These are phyloP conservation scores for Hermaeophaga mercurialis DNA, from an alignment of 2,888 invertebrate genomes.

Conservation along the genomic window DNA sequence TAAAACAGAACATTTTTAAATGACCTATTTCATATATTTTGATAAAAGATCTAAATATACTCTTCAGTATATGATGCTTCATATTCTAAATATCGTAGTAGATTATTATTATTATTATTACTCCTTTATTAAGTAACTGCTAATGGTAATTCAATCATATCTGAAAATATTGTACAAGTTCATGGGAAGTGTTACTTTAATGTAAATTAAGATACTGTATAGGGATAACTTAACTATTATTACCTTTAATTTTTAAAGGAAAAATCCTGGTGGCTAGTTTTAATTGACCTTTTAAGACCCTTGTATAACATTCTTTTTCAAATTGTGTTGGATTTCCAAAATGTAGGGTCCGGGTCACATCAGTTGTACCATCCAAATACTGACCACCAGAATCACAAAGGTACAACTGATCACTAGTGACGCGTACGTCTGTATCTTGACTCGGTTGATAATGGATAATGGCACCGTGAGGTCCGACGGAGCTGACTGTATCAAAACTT, in stretches of 20 bases:
- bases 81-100: too few relatives aligned
- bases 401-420: slow-evolving; percentile 78
- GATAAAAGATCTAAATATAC: too few relatives aligned
- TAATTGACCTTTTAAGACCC: slow-evolving; percentile 90
- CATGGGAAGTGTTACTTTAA: too few relatives aligned
- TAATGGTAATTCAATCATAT: too few relatives aligned
- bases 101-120: too few relatives aligned
- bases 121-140: too few relatives aligned
- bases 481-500: slow-evolving; percentile 93
- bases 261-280: slow-evolving; percentile 74
- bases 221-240: not conserved
- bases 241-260: slow-evolving; percentile 75
- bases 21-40: too few relatives aligned
- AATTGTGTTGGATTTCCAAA: slow-evolving; percentile 76
- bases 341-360: slow-evolving; percentile 90
- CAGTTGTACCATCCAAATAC: slow-evolving; percentile 91
- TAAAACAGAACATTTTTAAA: too few relatives aligned
- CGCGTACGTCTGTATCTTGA: slow-evolving; percentile 69
- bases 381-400: slow-evolving; percentile 91
- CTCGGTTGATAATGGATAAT: slow-evolving; percentile 89
- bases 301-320: slow-evolving; percentile 83
- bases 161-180: too few relatives aligned
- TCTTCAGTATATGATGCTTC: too few relatives aligned
- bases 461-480: slow-evolving; percentile 89
- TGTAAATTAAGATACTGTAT: too few relatives aligned